Evolutionary conservation across 2,888 invertebrate species (phyloP).

Genomic region (Mechanitis messenoides): DNA sequence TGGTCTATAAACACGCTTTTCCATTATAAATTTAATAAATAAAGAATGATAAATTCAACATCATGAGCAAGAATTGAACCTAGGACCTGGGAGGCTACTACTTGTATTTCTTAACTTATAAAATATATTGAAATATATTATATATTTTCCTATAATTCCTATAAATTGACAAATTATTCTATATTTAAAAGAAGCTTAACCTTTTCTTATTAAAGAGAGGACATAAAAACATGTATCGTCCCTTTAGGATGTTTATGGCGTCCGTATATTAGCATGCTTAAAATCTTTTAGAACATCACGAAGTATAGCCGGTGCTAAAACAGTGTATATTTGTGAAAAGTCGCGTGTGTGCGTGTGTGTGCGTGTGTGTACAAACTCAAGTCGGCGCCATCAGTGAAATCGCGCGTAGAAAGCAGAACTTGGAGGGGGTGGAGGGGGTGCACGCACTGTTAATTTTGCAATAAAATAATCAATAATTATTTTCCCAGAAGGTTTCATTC

Average conservation of each 20-base stretch:
- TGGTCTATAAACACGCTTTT: too few species aligned
- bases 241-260: background rate
- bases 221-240: too few species aligned
- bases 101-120: too few species aligned
- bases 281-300: conserved; percentile 4
- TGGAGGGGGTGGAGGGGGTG: conserved; percentile 45
- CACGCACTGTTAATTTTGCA: conserved; percentile 49
- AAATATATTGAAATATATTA: too few species aligned
- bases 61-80: too few species aligned
- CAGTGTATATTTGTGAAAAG: conserved; percentile 57
- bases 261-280: conserved; percentile 9
- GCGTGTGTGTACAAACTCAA: conserved; percentile 41
- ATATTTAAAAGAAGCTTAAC: too few species aligned
- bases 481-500: conserved; percentile 7
- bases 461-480: conserved; percentile 35
- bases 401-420: conserved; percentile 76
- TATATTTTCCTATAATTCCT: too few species aligned
- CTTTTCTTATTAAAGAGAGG: too few species aligned
- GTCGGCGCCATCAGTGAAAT: conserved; percentile 64
- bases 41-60: too few species aligned
- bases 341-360: conserved; percentile 57
- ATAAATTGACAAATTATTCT: too few species aligned
- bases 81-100: too few species aligned
- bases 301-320: conserved; percentile 45
- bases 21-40: too few species aligned